Evolutionary conservation across 2,888 invertebrate genomes (phyloP), one percentile per base, ranked within the genome.

Genomic region (Lycophotia porphyrea): DNA sequence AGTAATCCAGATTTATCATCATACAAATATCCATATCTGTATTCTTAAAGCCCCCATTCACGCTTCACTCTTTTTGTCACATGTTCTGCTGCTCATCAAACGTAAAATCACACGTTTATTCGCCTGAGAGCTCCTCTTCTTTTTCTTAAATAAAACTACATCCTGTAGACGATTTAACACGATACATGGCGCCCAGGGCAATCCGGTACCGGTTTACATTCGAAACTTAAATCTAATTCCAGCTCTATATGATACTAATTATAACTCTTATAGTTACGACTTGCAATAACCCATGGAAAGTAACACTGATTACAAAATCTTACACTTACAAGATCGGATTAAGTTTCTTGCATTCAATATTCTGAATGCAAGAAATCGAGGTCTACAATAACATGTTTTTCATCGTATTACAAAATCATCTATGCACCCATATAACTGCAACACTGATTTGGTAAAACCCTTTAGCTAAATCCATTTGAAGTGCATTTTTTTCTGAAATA

Each of bases 191-290:
- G 78, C 78, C 71, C 69, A 78, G 61, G 78, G 84, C 82, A 81
- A 67, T 80, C 82, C 44, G 5, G 68, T 78, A 89, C 90, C 88
- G 86, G 90, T 90, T 85, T 85, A 75, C 73, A 84, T 83, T 86
- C 80, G 81, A 84, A 84, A 87, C 84, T 81, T 78, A 76, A 85
- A 85, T 88, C 72, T 82, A 88, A 84, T 84, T 82, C 80, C 76
- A 80, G 79, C 68, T 80, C 73, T 70, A 84, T 84, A 82, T 76
- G 81, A 81, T 82, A 88, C 78, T 88, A 88, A 87, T 86, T 87
- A 88, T 82, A 81, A 79, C 60, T 81, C 76, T 74, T 68, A 84
- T 76, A 65, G 58, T 69, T 78, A 85, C 71, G 73, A 68, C 67
- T 82, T 27, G 78, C 79, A 78, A 73, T 83, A 85, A 76, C 24